Conservation (phyloP, 1,140 invertebrate genomes). For the Trichonephila inaurata region DNA sequence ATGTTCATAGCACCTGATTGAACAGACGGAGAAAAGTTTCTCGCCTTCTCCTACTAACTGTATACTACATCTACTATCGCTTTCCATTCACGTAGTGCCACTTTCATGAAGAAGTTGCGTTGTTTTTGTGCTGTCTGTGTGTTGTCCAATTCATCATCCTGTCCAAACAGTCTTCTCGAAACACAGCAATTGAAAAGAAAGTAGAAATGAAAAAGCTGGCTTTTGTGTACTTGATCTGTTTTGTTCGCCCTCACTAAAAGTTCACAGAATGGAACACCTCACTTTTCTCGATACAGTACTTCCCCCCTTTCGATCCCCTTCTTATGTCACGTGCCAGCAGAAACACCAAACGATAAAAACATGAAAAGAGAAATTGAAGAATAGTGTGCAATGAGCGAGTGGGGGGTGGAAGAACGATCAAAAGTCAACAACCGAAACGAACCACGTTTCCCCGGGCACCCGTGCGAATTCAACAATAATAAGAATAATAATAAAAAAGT, state of each 20-base stretch:
- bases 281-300: background rate
- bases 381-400: background rate
- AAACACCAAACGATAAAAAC: background rate
- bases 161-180: background rate
- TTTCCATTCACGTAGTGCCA: background rate
- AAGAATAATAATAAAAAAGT: too few relatives aligned
- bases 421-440: constrained; percentile 14
- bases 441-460: background rate
- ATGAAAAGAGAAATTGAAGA: constrained; percentile 26
- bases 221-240: constrained; percentile 28
- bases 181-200: background rate
- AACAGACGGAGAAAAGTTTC: too few relatives aligned
- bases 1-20: too few relatives aligned
- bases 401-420: background rate
- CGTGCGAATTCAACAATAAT: background rate
- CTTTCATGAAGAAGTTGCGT: background rate
- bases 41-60: too few relatives aligned
- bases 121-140: too few relatives aligned
- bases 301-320: background rate
- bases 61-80: too few relatives aligned
- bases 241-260: background rate
- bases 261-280: constrained; percentile 12
- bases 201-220: background rate
- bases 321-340: background rate
- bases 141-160: background rate